Percentiles rank a stretch among this genome's conserved stretches.
Conservation (phyloP, 2,797 vertebrate genomes). For the Spizella passerina region DNA sequence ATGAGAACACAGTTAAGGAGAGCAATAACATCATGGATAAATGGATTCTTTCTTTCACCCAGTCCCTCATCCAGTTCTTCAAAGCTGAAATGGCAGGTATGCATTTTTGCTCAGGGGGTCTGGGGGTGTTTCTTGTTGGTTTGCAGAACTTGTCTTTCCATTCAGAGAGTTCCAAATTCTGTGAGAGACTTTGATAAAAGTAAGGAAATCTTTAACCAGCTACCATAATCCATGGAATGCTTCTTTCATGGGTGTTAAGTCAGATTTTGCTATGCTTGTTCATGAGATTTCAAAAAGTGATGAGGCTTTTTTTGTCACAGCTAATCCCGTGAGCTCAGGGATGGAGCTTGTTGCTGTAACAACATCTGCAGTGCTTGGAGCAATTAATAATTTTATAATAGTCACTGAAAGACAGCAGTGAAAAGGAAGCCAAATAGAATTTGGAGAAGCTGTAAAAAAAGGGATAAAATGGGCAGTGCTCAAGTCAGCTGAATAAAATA, state of each 20-base stretch:
- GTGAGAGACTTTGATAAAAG: background rate
- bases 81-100: conserved; percentile 93
- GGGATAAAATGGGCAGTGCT: background rate
- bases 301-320: background rate
- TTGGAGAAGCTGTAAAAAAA: background rate
- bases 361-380: background rate
- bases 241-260: background rate
- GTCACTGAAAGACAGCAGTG: background rate
- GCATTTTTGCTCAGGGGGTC: background rate
- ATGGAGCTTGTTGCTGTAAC: background rate
- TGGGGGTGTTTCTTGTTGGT: background rate
- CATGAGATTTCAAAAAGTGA: background rate
- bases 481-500: background rate
- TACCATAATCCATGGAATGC: background rate
- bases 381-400: background rate
- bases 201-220: background rate
- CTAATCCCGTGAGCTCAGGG: background rate
- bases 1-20: conserved; percentile 83
- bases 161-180: background rate
- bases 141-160: background rate
- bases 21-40: conserved; percentile 96
- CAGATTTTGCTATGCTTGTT: background rate
- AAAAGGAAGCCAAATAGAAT: background rate
- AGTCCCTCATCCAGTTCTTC: conserved; percentile 94
- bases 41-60: conserved; percentile 96